Percentiles rank a stretch among this genome's conserved stretches.
Conservation (phyloP, 2,888 invertebrate genomes). For the Drosophila ezoana region DNA sequence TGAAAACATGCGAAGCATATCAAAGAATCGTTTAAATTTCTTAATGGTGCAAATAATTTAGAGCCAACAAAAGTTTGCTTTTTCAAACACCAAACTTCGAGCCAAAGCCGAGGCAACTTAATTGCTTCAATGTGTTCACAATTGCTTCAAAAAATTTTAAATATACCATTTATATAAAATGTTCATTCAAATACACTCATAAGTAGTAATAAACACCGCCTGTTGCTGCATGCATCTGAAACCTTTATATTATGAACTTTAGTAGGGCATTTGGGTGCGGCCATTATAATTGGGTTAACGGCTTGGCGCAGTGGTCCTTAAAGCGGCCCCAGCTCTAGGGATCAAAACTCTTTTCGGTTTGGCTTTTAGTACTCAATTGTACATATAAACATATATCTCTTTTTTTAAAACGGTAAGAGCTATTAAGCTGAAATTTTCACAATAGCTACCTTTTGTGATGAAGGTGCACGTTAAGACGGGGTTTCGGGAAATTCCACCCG, state of each 20-base stretch:
- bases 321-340: conserved; percentile 3
- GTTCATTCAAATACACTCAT: neutral
- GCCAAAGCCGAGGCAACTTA: no score
- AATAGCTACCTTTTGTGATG: no score
- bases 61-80: neutral
- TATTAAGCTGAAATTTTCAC: no score
- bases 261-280: neutral
- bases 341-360: neutral
- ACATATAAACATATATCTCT: neutral
- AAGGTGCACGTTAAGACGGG: no score
- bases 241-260: neutral
- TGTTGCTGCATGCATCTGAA: neutral
- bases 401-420: no score
- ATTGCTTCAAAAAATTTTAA: neutral
- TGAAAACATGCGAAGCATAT: no score
- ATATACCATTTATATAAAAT: no score
- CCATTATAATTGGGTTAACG: conserved; percentile 1
- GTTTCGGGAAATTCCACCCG: no score
- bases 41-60: no score
- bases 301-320: neutral
- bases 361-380: neutral
- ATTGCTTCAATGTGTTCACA: conserved; percentile 4
- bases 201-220: neutral
- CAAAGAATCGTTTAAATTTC: no score
- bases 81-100: neutral